Base-by-base conservation (phyloP, 2,797 vertebrate genomes). In the Tachyglossus aculeatus region DNA sequence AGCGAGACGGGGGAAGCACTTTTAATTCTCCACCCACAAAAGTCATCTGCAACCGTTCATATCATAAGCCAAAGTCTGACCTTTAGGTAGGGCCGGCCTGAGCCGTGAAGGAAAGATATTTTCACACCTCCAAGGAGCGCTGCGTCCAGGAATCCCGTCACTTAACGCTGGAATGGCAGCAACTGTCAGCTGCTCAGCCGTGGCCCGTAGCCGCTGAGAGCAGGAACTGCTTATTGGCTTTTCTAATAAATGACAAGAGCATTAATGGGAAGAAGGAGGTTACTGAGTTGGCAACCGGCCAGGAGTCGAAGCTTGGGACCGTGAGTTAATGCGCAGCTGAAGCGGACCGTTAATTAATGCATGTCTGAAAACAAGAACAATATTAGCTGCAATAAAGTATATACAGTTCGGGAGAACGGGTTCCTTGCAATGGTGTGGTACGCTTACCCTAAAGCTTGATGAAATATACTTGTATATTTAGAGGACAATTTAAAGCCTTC, bases 81-180 rank as follows among this genome's bases (percentile, higher is more conserved):
- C 22, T 43, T 76, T 10, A 1, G 39, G 12, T 38, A 19, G 33
- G 3, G 37, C n/a, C 60, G 65, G 2, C 25, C 19, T 10, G 18
- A 11, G 4, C 13, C 63, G 56, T 65, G 22, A 38, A 67, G 62
- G 41, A 22, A 72, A 55, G 39, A 56, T 18, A 71, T 31, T 45
- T 78, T 19, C 58, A 0, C 52, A 57, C 57, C 34, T 71, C 57
- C 19, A 64, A 19, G 12, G n/a, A n/a, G 62, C 13, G 47, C 64
- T 59, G 34, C 59, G 34, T 57, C 22, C 50, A 57, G 47, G 36
- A 32, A 7, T 66, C 48, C 58, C 62, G 72, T 77, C 69, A n/a
- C 3, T 65, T 62, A 52, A 52, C 6, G 6, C 48, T 9, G 3
- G 5, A 33, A 33, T 2, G 0, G 5, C 32, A 3, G 33, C 11